Percentiles rank a stretch among this genome's conserved stretches.
These are phyloP conservation scores for Grammomys surdaster DNA, from an alignment of 2,113 vertebrate species.

Conservation along the genomic window DNA sequence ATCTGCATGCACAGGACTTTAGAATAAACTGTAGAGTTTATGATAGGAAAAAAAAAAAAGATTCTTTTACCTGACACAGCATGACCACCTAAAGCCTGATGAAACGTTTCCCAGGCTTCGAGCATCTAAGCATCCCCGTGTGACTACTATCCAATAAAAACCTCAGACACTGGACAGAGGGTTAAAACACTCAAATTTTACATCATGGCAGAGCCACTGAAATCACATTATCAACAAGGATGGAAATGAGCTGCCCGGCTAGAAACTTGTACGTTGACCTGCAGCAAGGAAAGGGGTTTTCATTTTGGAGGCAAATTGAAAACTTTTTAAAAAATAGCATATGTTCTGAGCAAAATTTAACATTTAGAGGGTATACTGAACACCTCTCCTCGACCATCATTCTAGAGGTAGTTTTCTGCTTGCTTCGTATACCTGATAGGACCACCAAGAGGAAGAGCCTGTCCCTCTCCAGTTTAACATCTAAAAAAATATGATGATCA, in stretches of 20 bases:
- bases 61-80: background rate
- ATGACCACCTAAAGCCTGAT: background rate
- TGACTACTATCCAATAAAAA: conserved; percentile 4
- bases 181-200: background rate
- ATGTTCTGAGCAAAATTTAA: conserved; percentile 25
- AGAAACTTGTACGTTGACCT: conserved; percentile 27
- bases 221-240: background rate
- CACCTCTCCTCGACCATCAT: background rate
- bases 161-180: background rate
- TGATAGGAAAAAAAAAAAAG: background rate
- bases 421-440: conserved; percentile 38
- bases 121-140: background rate
- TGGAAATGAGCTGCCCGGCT: background rate
- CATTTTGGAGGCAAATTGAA: background rate
- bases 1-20: conserved; percentile 48
- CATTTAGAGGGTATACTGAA: background rate
- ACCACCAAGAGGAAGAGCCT: background rate
- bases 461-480: background rate
- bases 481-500: background rate
- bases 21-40: conserved; percentile 51
- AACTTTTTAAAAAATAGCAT: fast-evolving
- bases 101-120: background rate
- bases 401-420: conserved; percentile 24
- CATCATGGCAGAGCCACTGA: background rate
- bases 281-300: conserved; percentile 3